Percentiles rank a stretch among this genome's conserved stretches.
Conservation (phyloP, 2,113 vertebrate genomes). For the Eretmochelys imbricata region DNA sequence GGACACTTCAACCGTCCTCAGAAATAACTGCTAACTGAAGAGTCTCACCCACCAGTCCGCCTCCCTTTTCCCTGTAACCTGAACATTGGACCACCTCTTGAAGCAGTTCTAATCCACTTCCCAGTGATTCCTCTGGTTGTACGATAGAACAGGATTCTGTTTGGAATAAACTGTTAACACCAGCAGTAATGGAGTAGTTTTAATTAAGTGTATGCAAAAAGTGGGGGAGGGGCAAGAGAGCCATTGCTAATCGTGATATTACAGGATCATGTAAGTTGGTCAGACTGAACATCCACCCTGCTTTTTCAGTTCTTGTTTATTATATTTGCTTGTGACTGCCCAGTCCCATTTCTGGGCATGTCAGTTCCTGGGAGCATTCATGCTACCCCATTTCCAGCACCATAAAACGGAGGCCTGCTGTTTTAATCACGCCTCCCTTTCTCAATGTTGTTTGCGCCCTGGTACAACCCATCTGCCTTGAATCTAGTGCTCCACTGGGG, state of each 20-base stretch:
- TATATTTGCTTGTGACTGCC: conserved; percentile 23
- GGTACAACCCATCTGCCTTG: conserved; percentile 84
- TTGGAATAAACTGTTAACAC: conserved; percentile 70
- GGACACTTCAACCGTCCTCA: conserved; percentile 51
- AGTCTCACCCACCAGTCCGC: conserved; percentile 54
- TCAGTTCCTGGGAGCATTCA: conserved; percentile 69
- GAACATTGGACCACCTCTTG: conserved; percentile 69
- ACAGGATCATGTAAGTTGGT: conserved; percentile 43
- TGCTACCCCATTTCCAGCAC: conserved; percentile 67
- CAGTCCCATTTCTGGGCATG: conserved; percentile 53
- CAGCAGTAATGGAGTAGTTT: conserved; percentile 66
- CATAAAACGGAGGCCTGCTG: conserved; percentile 79
- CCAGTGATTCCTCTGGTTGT: conserved; percentile 65
- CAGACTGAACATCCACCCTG: background rate
- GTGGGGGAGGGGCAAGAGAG: conserved; percentile 29
- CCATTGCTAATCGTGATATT: conserved; percentile 61
- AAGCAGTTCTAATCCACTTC: conserved; percentile 75
- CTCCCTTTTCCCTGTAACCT: conserved; percentile 61
- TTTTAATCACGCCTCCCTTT: conserved; percentile 82
- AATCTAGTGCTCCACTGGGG: conserved; percentile 83
- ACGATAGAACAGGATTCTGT: conserved; percentile 61
- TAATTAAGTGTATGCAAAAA: conserved; percentile 38
- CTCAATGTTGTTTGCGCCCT: conserved; percentile 82
- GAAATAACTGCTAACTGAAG: conserved; percentile 56
- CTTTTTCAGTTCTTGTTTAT: conserved; percentile 60